A percentile compares a stretch with the other conserved stretches of the same genome.
Evolutionary conservation across 2,113 vertebrate species (phyloP).

Genomic region (Peromyscus maniculatus): DNA sequence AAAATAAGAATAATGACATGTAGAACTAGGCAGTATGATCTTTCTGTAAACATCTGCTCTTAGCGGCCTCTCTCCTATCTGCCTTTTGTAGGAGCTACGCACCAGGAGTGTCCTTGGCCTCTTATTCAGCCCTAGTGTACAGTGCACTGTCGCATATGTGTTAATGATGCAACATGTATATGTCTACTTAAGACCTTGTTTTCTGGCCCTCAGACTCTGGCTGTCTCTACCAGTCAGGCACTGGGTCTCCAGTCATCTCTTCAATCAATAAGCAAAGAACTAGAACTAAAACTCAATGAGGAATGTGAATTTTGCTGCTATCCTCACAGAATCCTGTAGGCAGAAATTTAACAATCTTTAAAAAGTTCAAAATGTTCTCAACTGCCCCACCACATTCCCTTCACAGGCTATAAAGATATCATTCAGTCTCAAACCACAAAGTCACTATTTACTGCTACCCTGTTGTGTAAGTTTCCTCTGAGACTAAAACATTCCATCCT

Average conservation of each 20-base stretch:
- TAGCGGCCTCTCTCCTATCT: not conserved
- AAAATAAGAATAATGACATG: not conserved
- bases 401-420: no score
- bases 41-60: not conserved
- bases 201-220: not conserved
- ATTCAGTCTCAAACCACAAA: no score
- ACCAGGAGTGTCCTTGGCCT: not conserved
- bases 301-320: not conserved
- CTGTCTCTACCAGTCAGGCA: not conserved
- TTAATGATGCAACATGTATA: not conserved
- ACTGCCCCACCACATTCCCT: no score
- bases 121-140: not conserved
- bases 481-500: not conserved
- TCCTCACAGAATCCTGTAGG: not conserved
- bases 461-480: not conserved
- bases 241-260: not conserved
- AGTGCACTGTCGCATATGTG: not conserved
- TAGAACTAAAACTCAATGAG: not conserved
- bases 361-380: no score
- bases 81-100: not conserved
- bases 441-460: no score
- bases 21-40: not conserved
- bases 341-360: slow-evolving; percentile 4
- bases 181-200: not conserved
- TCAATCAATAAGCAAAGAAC: not conserved